These are phyloP conservation scores for Erethizon dorsatum DNA, from an alignment of 2,797 vertebrate species.

Conservation along the genomic window DNA sequence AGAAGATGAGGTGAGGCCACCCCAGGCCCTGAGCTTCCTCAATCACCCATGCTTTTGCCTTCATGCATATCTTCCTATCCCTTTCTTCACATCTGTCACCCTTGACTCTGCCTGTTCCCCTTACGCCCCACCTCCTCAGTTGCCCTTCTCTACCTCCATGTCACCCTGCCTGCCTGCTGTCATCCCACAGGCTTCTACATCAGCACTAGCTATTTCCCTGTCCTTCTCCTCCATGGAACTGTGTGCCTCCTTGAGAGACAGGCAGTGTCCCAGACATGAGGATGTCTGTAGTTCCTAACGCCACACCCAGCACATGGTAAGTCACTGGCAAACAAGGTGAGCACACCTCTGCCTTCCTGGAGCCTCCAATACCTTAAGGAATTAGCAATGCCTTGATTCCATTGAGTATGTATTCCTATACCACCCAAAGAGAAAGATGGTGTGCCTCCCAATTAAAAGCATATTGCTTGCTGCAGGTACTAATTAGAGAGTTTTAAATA, in stretches of 20 bases:
- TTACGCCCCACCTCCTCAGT: background rate
- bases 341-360: background rate
- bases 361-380: background rate
- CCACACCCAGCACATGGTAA: background rate
- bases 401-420: background rate
- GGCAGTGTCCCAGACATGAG: rapidly evolving
- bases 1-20: background rate
- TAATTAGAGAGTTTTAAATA: conserved; percentile 72
- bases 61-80: background rate
- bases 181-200: too few species aligned
- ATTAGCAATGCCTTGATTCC: background rate
- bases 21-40: background rate
- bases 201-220: background rate
- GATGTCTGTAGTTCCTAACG: background rate
- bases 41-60: background rate
- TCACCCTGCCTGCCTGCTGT: background rate
- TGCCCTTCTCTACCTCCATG: rapidly evolving
- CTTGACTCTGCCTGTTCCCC: background rate
- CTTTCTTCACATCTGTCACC: background rate
- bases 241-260: background rate
- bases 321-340: background rate
- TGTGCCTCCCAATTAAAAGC: background rate
- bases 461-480: conserved; percentile 59
- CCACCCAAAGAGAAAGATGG: background rate
- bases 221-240: background rate